Evolutionary conservation across 2,888 invertebrate species (phyloP), one percentile per base, ranked within the genome.

Genomic region (Tineola bisselliella): DNA sequence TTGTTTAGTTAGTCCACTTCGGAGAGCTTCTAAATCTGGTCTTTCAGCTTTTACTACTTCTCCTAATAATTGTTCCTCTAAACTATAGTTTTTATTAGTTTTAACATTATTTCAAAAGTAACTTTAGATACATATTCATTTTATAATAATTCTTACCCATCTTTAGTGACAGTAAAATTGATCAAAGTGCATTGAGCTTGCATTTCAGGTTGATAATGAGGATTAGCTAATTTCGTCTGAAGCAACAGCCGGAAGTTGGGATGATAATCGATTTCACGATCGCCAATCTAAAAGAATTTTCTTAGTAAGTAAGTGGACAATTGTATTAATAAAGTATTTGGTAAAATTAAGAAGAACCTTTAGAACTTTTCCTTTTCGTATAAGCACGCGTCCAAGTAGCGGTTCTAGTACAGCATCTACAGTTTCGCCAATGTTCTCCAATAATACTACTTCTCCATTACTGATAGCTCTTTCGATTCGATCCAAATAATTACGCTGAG

Each of bases 121-220:
- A n/a, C n/a, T n/a, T n/a, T n/a, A 59, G 25, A 25, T n/a, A 25
- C 25, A 6, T 4, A 25, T 25, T 38, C 3, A 10, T 1, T 38
- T 38, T 38, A 38, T 12, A 6, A 38, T 38, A 38, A 12, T 6
- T n/a, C 72, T 73, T 66, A 86, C 76, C 96, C 97, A 76, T 97
- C 96, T 70, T 91, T 90, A 0, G 97, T 98, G 1, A 98, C 97
- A 1, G 97, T 97, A 71, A 98, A 98, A 81, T 98, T 97, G 64
- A 98, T 97, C 13, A 98, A 89, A 0, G 97, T 97, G 8, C 96
- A 94, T 82, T 98, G 97, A 0, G 97, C 97, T 80, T 98, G 97
- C 91, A 97, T 94, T 83, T 98, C 97, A 0, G 97, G 97, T 73
- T 97, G 96, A 75, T 97, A 98, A 82, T 97, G 97, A 0, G 97